Evolutionary conservation across 1,140 invertebrate genomes (phyloP), one percentile per base, ranked within the genome.

Genomic region (Drosophila asahinai): DNA sequence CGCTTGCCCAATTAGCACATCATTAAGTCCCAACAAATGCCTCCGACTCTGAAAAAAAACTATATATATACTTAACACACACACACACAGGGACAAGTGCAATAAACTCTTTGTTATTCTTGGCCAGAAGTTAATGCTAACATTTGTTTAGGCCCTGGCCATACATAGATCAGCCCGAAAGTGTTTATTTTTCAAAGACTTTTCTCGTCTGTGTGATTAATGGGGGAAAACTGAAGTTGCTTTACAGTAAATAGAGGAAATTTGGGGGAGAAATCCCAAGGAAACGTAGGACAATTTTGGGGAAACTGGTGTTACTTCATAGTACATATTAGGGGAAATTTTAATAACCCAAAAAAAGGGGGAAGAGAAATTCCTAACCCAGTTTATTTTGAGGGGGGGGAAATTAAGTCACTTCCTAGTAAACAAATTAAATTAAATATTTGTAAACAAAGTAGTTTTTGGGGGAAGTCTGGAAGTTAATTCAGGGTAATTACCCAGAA

Each of bases 31-130:
- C 84, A 86, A 81, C 71, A 68, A 81, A 63, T 78, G 67, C 40
- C 52, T 76, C 43, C 33, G 19, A 60, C 49, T 55, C 17, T 19
- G 51, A 22, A 36, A 52, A 51, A 51, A 40, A 14, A 40, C 19
- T 57, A 57, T 55, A 48, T 48, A 55, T 40, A 25, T 25, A 25
- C 17, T 40, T 2, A 3, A 27, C 7, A 36, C 38, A 42, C 11
- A n/a, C 22, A n/a, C 22, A 43, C 55, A 62, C 59, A 48, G 12
- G 66, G 81, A 57, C 74, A 76, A 90, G 86, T 86, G 86, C 86
- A 90, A 84, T 90, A 89, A 90, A 90, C 86, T 90, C 67, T 52
- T 90, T 89, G 86, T 91, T 86, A 90, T 79, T 79, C 67, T 77
- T 75, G 77, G 73, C 72, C 62, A 78, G 83, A 87, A 86, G 83